These are phyloP conservation scores for Podarcis siculus DNA, from an alignment of 2,797 vertebrate species.

Conservation along the genomic window DNA sequence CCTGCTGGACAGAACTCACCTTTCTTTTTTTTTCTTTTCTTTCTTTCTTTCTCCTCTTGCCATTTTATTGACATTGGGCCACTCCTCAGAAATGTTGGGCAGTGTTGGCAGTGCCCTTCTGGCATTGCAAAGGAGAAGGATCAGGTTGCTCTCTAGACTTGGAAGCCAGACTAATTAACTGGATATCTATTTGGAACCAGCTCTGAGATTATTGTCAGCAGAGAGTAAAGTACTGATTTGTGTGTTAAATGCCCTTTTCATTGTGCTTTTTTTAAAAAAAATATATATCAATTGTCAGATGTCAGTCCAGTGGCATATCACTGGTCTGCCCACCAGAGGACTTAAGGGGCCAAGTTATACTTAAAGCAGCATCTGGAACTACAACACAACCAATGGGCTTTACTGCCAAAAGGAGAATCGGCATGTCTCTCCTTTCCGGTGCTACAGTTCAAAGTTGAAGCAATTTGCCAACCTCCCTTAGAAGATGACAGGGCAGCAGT, in stretches of 20 bases:
- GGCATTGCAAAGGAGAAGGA: not conserved
- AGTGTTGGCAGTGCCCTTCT: not conserved
- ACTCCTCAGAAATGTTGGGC: not conserved
- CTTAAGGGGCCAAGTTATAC: not conserved
- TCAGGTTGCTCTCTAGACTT: not conserved
- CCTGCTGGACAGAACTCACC: not conserved
- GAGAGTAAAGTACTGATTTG: not conserved
- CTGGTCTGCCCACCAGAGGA: not conserved
- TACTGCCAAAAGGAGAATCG: not conserved
- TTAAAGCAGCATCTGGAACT: not conserved
- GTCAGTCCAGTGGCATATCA: too few relatives aligned
- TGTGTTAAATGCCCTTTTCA: not conserved
- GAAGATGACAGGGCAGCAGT: too few relatives aligned
- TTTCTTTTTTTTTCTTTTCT: too few relatives aligned
- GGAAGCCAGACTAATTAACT: not conserved
- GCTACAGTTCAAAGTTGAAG: not conserved
- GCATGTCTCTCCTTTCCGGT: not conserved
- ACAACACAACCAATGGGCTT: not conserved
- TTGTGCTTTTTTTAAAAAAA: not conserved
- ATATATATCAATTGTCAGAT: not conserved
- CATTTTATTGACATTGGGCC: not conserved
- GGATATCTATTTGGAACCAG: slow-evolving; percentile 5
- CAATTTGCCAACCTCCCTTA: not conserved
- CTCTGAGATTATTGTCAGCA: not conserved
- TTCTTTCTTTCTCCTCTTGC: not conserved